These are phyloP conservation scores for Cyprinella venusta DNA, from an alignment of 2,797 vertebrate species.

Conservation along the genomic window DNA sequence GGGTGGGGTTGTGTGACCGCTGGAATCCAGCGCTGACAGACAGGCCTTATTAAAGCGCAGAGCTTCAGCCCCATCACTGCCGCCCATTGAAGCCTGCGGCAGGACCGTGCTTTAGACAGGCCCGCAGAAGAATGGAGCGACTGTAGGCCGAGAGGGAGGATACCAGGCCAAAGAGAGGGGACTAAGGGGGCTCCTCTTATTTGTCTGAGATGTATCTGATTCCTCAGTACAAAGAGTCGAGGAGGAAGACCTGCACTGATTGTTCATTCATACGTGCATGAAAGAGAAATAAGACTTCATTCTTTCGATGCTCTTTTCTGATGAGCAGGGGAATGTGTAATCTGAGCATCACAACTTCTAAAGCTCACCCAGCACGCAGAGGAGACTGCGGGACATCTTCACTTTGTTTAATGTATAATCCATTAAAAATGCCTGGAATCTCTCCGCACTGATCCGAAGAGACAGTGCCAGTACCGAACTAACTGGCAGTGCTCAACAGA, in stretches of 20 bases:
- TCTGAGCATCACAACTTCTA: conserved; percentile 75
- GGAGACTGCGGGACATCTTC: conserved; percentile 79
- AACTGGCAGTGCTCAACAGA: conserved; percentile 14
- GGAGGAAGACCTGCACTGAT: conserved; percentile 82
- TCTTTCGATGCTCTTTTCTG: conserved; percentile 42
- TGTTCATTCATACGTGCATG: conserved; percentile 78
- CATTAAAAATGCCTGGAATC: conserved; percentile 69
- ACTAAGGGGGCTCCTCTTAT: conserved; percentile 78
- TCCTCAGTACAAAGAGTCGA: conserved; percentile 82
- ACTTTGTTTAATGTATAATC: conserved; percentile 84
- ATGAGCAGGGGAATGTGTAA: conserved; percentile 74
- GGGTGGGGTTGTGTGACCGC: conserved; percentile 69
- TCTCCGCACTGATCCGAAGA: conserved; percentile 15
- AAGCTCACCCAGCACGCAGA: conserved; percentile 74
- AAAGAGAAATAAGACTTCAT: conserved; percentile 61
- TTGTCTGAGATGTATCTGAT: conserved; percentile 88
- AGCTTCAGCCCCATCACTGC: conserved; percentile 64
- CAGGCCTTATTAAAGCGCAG: conserved; percentile 81
- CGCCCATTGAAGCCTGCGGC: conserved; percentile 71
- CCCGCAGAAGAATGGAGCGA: conserved; percentile 76
- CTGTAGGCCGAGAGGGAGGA: conserved; percentile 72
- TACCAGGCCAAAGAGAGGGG: conserved; percentile 68
- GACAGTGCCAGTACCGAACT: conserved; percentile 9
- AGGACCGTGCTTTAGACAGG: conserved; percentile 69
- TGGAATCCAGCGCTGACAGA: conserved; percentile 82